Evolutionary conservation across 2,113 vertebrate genomes (phyloP).

Genomic region (Todiramphus chloris): DNA sequence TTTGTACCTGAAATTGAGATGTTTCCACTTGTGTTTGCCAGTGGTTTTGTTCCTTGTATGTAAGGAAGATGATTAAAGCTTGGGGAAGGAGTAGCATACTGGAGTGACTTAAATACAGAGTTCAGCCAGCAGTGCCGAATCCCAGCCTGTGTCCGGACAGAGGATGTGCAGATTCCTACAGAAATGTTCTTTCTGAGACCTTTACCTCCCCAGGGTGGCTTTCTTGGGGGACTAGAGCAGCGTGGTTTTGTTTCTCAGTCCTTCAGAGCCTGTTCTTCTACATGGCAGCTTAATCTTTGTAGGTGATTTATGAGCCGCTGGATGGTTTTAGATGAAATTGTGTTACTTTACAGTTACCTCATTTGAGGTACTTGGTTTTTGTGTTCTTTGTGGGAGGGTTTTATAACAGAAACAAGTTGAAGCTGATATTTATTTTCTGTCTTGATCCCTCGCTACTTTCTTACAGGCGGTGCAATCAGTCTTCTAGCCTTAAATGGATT

Average conservation of each 20-base stretch:
- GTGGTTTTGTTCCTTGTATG: not conserved
- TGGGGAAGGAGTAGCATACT: not conserved
- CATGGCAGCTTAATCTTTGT: not conserved
- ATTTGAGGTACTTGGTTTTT: not conserved
- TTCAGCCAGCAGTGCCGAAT: not conserved
- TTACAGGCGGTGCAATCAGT: slow-evolving; percentile 91
- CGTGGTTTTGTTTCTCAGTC: not conserved
- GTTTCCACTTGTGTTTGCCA: not conserved
- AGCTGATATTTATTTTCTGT: not conserved
- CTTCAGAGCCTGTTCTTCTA: not conserved
- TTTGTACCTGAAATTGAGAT: not conserved
- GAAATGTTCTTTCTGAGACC: not conserved
- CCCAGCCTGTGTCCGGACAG: not conserved
- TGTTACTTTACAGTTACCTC: not conserved
- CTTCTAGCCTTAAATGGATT: slow-evolving; percentile 94
- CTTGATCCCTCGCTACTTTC: not conserved
- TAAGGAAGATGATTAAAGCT: not conserved
- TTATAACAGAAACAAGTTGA: not conserved
- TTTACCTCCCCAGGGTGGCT: not conserved
- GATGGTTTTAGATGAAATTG: not conserved
- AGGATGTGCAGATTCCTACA: not conserved
- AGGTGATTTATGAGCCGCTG: not conserved
- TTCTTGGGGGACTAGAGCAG: not conserved
- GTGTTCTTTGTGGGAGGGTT: not conserved
- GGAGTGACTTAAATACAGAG: not conserved